Percentiles rank a stretch among this genome's conserved stretches.
Conservation (phyloP, 2,113 vertebrate species). For the Gopherus evgoodei region DNA sequence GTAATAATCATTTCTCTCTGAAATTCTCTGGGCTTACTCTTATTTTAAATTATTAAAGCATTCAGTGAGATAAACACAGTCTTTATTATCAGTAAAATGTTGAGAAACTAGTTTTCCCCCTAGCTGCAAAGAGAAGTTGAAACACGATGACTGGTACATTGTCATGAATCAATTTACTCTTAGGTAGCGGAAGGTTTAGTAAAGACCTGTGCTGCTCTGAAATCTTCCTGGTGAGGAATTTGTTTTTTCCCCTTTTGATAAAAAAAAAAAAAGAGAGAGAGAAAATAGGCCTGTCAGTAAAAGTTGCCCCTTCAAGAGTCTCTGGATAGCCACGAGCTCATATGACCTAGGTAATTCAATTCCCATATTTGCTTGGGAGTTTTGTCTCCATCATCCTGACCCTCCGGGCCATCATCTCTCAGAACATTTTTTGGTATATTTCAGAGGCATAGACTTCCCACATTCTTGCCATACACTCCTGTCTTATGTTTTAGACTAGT, state of each 20-base stretch:
- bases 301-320: constrained; percentile 46
- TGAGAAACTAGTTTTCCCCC: not conserved
- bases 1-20: not conserved
- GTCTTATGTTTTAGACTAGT: constrained; percentile 18
- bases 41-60: not conserved
- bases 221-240: not conserved
- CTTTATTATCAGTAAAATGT: not conserved
- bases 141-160: not conserved
- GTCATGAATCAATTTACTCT: not conserved
- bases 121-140: not conserved
- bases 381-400: constrained; percentile 65
- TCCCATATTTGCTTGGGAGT: constrained; percentile 55
- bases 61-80: not conserved
- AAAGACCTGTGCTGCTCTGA: not conserved
- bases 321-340: constrained; percentile 52
- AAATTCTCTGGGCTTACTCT: not conserved
- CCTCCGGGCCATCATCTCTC: constrained; percentile 35
- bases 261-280: not conserved
- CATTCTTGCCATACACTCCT: constrained; percentile 48
- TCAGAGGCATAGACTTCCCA: constrained; percentile 54
- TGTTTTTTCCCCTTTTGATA: not conserved
- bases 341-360: constrained; percentile 50
- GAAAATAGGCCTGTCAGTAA: constrained; percentile 33
- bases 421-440: constrained; percentile 40
- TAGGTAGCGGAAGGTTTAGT: not conserved